Conservation (phyloP, 2,113 vertebrate genomes). For the Sterna hirundo region DNA sequence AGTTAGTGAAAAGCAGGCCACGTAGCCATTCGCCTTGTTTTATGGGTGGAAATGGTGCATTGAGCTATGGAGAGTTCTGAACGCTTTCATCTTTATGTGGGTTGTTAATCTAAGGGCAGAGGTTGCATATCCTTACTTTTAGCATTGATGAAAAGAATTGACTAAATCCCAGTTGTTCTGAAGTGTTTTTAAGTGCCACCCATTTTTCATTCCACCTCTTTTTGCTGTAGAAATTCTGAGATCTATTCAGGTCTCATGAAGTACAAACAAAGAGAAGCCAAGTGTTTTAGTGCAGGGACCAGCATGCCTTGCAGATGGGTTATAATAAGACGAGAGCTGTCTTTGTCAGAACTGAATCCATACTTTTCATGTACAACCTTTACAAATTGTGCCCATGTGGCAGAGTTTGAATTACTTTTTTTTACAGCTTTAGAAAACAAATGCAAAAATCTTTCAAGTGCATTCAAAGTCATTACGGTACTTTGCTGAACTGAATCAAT, state of each 20-base stretch:
- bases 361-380: conserved; percentile 68
- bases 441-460: conserved; percentile 80
- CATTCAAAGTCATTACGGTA: conserved; percentile 74
- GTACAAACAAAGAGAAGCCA: conserved; percentile 47
- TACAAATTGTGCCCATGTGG: conserved; percentile 68
- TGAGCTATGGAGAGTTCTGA: background rate
- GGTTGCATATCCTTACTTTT: conserved; percentile 7
- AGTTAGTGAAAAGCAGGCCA: background rate
- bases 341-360: conserved; percentile 55
- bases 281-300: conserved; percentile 17
- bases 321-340: conserved; percentile 59
- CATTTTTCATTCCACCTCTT: conserved; percentile 32
- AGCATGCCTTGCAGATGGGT: conserved; percentile 36
- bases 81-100: conserved; percentile 16
- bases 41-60: background rate
- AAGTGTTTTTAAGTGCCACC: conserved; percentile 55
- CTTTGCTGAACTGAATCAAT: conserved; percentile 73
- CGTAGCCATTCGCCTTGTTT: background rate
- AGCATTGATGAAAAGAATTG: conserved; percentile 14
- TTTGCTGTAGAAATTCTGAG: conserved; percentile 36
- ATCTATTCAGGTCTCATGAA: conserved; percentile 3
- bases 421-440: conserved; percentile 74
- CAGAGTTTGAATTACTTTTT: conserved; percentile 67
- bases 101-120: conserved; percentile 41
- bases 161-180: conserved; percentile 34